phyloP scores from a whole-genome alignment of 2,113 vertebrate genomes.

The Cyanoramphus novaezelandiae region DNA sequence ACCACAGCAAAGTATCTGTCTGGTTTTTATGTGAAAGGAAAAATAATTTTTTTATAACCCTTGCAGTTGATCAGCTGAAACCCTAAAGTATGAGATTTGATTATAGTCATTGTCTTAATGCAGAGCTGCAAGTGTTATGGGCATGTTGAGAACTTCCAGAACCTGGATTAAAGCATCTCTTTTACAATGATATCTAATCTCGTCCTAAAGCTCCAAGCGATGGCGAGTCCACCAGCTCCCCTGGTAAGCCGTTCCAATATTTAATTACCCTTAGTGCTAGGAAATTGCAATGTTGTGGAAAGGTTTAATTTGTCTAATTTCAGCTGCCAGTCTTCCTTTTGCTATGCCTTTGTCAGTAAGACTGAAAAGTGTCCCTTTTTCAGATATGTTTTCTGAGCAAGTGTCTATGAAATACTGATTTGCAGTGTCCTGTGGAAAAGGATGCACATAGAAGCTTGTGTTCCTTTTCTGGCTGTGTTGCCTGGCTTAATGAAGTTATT shows the following conservation, averaged over 20 bases:
- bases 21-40: conserved; percentile 4
- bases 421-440: neutral
- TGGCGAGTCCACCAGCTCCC: conserved; percentile 70
- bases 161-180: conserved; percentile 72
- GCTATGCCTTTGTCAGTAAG: conserved; percentile 49
- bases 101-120: conserved; percentile 73
- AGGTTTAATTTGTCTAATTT: conserved; percentile 50
- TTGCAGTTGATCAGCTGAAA: conserved; percentile 59
- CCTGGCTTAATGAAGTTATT: neutral
- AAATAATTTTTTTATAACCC: conserved; percentile 38
- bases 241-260: conserved; percentile 70
- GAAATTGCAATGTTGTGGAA: conserved; percentile 55
- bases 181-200: conserved; percentile 72
- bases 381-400: neutral
- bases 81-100: conserved; percentile 61
- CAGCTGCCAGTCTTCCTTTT: conserved; percentile 61
- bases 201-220: conserved; percentile 71
- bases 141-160: conserved; percentile 71
- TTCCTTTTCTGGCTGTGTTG: neutral
- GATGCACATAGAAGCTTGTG: neutral
- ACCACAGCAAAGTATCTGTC: neutral
- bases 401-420: neutral
- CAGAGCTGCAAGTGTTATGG: conserved; percentile 67
- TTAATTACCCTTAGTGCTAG: conserved; percentile 68
- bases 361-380: neutral